Conservation (phyloP, 2,888 invertebrate genomes). For the Dioctria linearis region DNA sequence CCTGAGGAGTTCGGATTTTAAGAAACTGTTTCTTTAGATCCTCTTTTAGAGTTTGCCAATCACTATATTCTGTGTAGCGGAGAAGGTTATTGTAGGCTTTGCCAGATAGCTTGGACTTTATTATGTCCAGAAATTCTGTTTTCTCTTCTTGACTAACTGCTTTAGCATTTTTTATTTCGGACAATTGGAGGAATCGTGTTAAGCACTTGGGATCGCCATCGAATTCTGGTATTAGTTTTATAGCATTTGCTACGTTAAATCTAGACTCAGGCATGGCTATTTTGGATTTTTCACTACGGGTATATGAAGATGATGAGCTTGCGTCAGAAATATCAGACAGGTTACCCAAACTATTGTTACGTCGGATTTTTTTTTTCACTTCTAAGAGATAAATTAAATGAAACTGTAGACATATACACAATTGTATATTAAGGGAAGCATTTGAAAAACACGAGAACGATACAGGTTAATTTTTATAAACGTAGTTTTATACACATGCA, state of each 20-base stretch:
- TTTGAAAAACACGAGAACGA: no score
- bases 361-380: not conserved
- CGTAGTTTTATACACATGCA: no score
- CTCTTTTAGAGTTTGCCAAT: not conserved
- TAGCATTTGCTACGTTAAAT: conserved; percentile 4
- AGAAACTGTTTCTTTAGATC: conserved; percentile 25
- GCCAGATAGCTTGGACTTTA: not conserved
- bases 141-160: not conserved
- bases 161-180: conserved; percentile 6
- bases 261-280: not conserved
- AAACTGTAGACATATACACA: no score
- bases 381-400: not conserved
- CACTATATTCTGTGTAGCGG: not conserved
- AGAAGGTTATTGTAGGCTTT: not conserved
- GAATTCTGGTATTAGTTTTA: conserved; percentile 16
- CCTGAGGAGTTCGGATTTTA: not conserved
- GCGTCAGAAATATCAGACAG: not conserved
- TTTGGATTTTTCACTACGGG: not conserved
- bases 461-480: no score
- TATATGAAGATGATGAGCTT: not conserved
- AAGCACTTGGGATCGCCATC: not conserved
- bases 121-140: not conserved
- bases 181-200: not conserved
- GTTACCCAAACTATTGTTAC: not conserved
- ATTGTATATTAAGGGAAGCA: no score